Evolutionary conservation across 2,113 vertebrate species (phyloP).

Genomic region (Corydoras maculifer): DNA sequence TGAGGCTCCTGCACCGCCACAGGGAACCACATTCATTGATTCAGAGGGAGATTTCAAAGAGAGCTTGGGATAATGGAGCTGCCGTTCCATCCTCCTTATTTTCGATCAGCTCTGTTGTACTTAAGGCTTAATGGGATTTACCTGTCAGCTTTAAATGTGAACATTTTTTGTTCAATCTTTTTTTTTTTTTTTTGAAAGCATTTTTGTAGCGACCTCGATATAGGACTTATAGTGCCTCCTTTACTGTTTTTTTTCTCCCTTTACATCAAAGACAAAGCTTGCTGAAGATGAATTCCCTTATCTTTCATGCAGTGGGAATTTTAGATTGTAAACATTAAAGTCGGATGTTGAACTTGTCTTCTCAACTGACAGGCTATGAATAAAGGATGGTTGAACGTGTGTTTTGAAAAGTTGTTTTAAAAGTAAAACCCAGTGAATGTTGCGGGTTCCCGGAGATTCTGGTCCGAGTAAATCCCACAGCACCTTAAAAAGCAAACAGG

Average conservation of each 20-base stretch:
- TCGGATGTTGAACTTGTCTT: constrained; percentile 22
- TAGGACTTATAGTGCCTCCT: constrained; percentile 7
- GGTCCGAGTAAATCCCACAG: constrained; percentile 4
- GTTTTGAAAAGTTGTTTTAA: constrained; percentile 13
- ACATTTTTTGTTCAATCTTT: constrained; percentile 10
- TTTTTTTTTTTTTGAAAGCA: constrained; percentile 3
- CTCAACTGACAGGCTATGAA: constrained; percentile 14
- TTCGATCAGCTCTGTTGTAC: constrained; percentile 53
- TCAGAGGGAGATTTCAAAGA: constrained; percentile 57
- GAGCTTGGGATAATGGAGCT: constrained; percentile 52
- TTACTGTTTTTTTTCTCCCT: constrained; percentile 3
- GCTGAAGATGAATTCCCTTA: constrained; percentile 20
- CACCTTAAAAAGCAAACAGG: not conserved
- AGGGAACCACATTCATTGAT: constrained; percentile 55
- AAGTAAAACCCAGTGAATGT: not conserved
- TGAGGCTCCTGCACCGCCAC: constrained; percentile 52
- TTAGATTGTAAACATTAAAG: constrained; percentile 22
- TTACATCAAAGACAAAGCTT: constrained; percentile 29
- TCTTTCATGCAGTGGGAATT: not conserved
- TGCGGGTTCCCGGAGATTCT: not conserved
- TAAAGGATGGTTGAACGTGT: not conserved
- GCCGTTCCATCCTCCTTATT: constrained; percentile 52
- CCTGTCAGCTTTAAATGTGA: constrained; percentile 50
- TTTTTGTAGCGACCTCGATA: constrained; percentile 9
- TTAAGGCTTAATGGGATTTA: constrained; percentile 45